Base-by-base conservation (phyloP, 2,797 vertebrate species). In the Passerculus sandwichensis region DNA sequence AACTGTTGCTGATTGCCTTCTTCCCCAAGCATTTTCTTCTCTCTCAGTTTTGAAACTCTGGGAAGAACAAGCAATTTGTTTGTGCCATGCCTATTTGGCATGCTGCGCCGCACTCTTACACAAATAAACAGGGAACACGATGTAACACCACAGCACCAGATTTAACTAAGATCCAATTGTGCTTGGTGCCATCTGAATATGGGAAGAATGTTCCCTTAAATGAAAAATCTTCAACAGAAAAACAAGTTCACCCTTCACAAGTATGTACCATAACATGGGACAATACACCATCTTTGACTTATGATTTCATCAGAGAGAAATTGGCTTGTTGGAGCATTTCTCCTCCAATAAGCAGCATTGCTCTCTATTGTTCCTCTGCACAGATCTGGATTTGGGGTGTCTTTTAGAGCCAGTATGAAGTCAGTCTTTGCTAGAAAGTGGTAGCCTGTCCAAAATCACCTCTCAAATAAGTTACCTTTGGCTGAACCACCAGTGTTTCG, bases 161-260 rank as follows among this genome's bases (percentile, higher is more conserved):
- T 78, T 78, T 82, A 91, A 93, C 75, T 88, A 62, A 91, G 92
- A 92, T 65, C 81, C 93, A 88, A 60, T 87, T 83, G 93, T 85
- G 56, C 69, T 83, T 61, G 45, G 18, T 89, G 86, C 65, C 88
- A 59, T 94, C 73, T 91, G 76, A 51, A 94, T 88, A 62, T 32
- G 76, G 51, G 73, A 94, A 95, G 85, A 96, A 93, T 70, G 73
- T 73, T 92, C 77, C 59, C 67, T 70, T 67, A 73, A 93, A 79
- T 7, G 70, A 93, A 88, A 91, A 82, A 47, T 56, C 34, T 84
- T 88, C 2, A 4, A 60, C 13, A 91, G 86, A 88, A 96, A 85
- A 94, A 62, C 75, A 91, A 93, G 56, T 62, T 86, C 60, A 53
- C 59, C 70, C 74, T 83, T 92, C 85, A 82, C 25, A 94, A 91